Evolutionary conservation across 37 sponge, comb jelly and placozoan genomes (phyloP).

Genomic region (Chondrilla cf. caribensis): DNA sequence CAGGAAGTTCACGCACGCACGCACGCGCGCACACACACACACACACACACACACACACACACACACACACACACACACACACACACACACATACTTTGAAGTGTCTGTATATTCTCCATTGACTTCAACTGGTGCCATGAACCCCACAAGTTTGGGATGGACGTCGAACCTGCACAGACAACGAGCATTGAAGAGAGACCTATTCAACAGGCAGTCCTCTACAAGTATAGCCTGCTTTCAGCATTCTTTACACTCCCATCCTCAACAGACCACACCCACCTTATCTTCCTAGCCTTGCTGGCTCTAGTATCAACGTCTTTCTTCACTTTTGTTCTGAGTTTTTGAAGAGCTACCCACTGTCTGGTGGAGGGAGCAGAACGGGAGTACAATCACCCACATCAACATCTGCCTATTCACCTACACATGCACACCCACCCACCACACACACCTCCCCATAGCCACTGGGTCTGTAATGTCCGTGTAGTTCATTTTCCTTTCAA

Average conservation of each 20-base stretch:
- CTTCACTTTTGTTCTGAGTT: slow-evolving; percentile 70
- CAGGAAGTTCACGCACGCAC: no score
- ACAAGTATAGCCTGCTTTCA: no score
- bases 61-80: no score
- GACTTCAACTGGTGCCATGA: slow-evolving; percentile 80
- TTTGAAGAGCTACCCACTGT: slow-evolving; percentile 46
- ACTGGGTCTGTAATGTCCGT: slow-evolving; percentile 56
- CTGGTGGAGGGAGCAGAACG: background rate
- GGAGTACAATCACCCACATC: background rate
- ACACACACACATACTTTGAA: slow-evolving; percentile 58
- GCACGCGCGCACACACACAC: no score
- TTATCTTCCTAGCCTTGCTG: slow-evolving; percentile 91
- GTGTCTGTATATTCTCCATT: slow-evolving; percentile 46
- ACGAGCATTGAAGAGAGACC: background rate
- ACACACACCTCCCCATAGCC: slow-evolving; percentile 69
- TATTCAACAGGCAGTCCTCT: background rate
- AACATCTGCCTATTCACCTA: background rate
- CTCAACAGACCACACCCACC: slow-evolving; percentile 36
- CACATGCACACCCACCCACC: background rate
- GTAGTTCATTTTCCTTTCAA: slow-evolving; percentile 65
- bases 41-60: no score
- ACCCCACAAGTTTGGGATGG: slow-evolving; percentile 80
- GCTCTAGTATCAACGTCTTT: slow-evolving; percentile 89
- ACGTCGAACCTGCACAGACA: slow-evolving; percentile 65
- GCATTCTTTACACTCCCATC: slow-evolving; percentile 20